phyloP scores from a whole-genome alignment of 2,797 vertebrate genomes.

The Balearica regulorum region DNA sequence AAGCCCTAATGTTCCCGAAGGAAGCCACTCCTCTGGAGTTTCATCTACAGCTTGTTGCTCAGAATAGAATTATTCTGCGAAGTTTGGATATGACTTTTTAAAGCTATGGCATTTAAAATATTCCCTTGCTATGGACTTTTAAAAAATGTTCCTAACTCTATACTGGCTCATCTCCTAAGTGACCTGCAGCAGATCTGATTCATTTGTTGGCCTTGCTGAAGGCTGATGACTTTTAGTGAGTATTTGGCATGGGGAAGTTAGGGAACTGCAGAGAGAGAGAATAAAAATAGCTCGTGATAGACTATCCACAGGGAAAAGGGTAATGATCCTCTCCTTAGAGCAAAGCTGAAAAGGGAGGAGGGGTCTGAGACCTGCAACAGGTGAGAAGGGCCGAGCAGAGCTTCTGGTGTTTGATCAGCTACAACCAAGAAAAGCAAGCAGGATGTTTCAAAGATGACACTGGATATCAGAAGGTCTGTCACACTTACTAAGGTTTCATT shows the following conservation, averaged over 20 bases:
- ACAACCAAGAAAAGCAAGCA: background rate
- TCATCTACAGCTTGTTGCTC: background rate
- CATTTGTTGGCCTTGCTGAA: constrained; percentile 45
- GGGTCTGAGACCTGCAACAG: background rate
- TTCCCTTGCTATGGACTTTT: background rate
- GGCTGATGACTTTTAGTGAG: constrained; percentile 36
- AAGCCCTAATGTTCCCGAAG: constrained; percentile 23
- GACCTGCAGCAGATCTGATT: constrained; percentile 47
- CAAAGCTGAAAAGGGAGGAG: background rate
- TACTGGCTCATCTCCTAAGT: constrained; percentile 26
- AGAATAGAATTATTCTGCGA: background rate
- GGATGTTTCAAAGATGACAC: background rate
- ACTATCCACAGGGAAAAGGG: background rate
- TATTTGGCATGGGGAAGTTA: constrained; percentile 33
- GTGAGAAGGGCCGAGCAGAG: background rate
- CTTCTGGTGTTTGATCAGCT: background rate
- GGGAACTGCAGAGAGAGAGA: background rate
- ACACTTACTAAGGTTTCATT: background rate
- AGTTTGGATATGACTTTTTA: constrained; percentile 18
- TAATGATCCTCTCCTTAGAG: background rate
- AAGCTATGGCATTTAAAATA: constrained; percentile 11
- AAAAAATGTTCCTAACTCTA: constrained; percentile 5
- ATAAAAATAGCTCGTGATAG: constrained; percentile 31
- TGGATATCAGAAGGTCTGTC: background rate
- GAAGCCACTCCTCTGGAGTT: background rate